phyloP scores from a whole-genome alignment of 2,888 invertebrate genomes.

The Caenorhabditis angaria region DNA sequence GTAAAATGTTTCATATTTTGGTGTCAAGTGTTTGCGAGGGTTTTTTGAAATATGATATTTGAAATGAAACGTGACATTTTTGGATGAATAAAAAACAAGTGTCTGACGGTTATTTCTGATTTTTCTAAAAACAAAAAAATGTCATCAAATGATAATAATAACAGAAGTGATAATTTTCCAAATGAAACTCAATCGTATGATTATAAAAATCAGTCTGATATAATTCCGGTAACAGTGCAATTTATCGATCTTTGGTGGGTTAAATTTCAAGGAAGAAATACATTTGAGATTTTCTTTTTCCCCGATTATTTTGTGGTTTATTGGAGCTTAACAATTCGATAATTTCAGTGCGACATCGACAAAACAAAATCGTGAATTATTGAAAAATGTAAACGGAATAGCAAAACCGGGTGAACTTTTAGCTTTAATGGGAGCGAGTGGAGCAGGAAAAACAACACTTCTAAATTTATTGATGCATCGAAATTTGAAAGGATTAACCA shows the following conservation, averaged over 20 bases:
- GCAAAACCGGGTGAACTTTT: constrained; percentile 36
- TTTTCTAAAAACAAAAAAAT: constrained; percentile 1
- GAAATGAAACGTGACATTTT: too few relatives aligned
- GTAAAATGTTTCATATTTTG: too few relatives aligned
- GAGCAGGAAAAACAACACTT: constrained; percentile 92
- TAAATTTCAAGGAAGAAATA: too few relatives aligned
- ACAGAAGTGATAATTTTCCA: too few relatives aligned
- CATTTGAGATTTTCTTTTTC: too few relatives aligned
- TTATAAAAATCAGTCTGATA: too few relatives aligned
- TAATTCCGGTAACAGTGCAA: constrained; percentile 33
- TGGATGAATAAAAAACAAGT: not conserved
- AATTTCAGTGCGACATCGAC: constrained; percentile 27
- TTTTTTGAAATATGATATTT: too few relatives aligned
- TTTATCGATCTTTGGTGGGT: constrained; percentile 31
- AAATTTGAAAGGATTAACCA: constrained; percentile 59
- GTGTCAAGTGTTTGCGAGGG: too few relatives aligned
- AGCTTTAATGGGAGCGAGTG: constrained; percentile 74
- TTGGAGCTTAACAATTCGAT: too few relatives aligned
- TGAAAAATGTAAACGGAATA: constrained; percentile 35
- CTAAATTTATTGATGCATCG: constrained; percentile 81
- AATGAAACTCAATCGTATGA: too few relatives aligned
- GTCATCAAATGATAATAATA: not conserved
- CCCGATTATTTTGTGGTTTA: too few relatives aligned
- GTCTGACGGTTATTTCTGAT: too few relatives aligned
- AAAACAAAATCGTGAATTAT: constrained; percentile 28